Evolutionary conservation across 2,113 vertebrate genomes (phyloP), one percentile per base, ranked within the genome.

Genomic region (Spheniscus mendiculus): DNA sequence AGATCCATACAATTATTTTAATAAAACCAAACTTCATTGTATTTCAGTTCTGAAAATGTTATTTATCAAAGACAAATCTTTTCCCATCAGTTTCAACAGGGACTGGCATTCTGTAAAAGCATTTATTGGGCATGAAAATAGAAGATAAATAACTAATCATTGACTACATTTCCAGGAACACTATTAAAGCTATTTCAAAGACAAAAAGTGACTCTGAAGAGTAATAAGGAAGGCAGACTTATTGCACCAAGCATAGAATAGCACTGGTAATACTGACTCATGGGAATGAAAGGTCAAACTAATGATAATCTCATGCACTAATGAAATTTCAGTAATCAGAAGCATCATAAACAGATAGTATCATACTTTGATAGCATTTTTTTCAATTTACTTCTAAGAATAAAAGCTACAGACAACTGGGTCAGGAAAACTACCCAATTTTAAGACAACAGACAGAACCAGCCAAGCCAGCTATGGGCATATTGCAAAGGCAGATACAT

Each of bases 121-220:
- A 76, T 47, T 90, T 91, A 74, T 9, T 38, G 45, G 50, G 34
- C 55, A 89, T 69, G 50, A 90, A 87, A 90, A 81, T 1, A 58
- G 44, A 67, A 91, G 38, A 69, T 45, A 90, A 96, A 85, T 79
- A 83, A 79, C 44, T 62, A 77, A 67, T 25, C 59, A 88, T 34
- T 73, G 67, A 88, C 40, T 55, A 18, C 13, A 61, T 65, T 88
- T 69, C n/a, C 53, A 89, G 34, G 44, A 79, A 84, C 25, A 70
- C 52, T 79, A 81, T 14, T 92, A 71, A 88, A 96, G 53, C 53
- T 67, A 80, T 42, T 96, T 90, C 21, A 76, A 95, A 94, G 65
- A 67, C 55, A 87, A 87, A 83, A 69, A 30, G 32, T 55, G n/a
- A 83, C 52, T 83, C 29, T 38, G 34, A 91, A 53, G 45, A 91